Evolutionary conservation across 2,113 vertebrate species (phyloP), one percentile per base, ranked within the genome.

Genomic region (Amphiprion ocellaris): DNA sequence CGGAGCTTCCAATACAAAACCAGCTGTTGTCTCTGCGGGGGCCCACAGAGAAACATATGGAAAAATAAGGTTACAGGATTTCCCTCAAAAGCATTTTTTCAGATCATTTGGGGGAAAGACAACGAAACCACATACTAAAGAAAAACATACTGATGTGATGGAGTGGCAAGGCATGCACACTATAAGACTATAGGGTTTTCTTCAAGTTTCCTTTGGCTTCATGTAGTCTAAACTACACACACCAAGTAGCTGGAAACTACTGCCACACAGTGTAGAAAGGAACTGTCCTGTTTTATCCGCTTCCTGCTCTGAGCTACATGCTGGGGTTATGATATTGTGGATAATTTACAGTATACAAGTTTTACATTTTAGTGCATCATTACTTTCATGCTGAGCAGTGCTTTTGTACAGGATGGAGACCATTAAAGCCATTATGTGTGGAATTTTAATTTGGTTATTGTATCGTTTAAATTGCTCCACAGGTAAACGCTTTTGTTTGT

Each of bases 1-100:
- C 81, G 1, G 94, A 90, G 73, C 95, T 97, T 85, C 96, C 97
- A 50, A 98, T 90, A 95, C 95, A 97, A 62, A 97, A 60, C 69
- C 85, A 95, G 53, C 49, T 85, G 69, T 79, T 47, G 14, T 83
- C 82, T 59, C 79, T 89, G 85, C 56, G 87, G 59, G 68, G 47
- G 64, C 54, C 58, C 80, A 74, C 50, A 78, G 30, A 80, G 55
- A 74, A 74, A 68, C n/a, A 50, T 26, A 63, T 65, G 69, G 63
- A 81, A 71, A 87, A 85, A 68, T 55, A 41, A 6, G 54, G 69
- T 86, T 74, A 63, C 8, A 74, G 24, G 26, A 61, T 70, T 81
- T 62, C 55, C 80, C 37, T 26, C 64, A 4, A 83, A 84, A 77
- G 30, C n/a, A 19, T 28, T 72, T 80, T 82, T 78, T 50, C 63